Percentiles rank a stretch among this genome's conserved stretches.
Conservation (phyloP, 2,797 vertebrate genomes). For the Enteromius anoplus region DNA sequence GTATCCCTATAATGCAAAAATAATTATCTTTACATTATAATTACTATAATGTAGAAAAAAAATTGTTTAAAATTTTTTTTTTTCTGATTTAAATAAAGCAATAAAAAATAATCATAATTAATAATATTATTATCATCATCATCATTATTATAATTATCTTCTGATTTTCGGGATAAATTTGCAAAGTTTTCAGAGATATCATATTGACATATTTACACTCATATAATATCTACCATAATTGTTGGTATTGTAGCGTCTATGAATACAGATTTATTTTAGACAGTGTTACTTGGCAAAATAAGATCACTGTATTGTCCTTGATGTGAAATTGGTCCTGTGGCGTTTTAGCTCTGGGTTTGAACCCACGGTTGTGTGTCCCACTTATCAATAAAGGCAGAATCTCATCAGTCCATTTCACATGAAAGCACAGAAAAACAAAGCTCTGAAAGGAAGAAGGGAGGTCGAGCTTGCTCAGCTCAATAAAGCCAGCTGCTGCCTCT, state of each 20-base stretch:
- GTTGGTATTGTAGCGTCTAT: neutral
- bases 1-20: neutral
- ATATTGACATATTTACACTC: neutral
- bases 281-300: slow-evolving; percentile 1
- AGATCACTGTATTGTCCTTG: slow-evolving; percentile 17
- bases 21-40: neutral
- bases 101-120: neutral
- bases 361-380: slow-evolving; percentile 47
- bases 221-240: neutral
- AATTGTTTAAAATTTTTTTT: too few species aligned
- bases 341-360: slow-evolving; percentile 32
- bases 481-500: slow-evolving; percentile 58
- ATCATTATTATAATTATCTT: neutral
- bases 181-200: neutral
- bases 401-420: slow-evolving; percentile 62
- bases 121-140: too few species aligned
- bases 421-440: slow-evolving; percentile 64
- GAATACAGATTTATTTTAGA: neutral
- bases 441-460: slow-evolving; percentile 53
- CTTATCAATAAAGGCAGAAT: slow-evolving; percentile 61
- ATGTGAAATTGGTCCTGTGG: slow-evolving; percentile 45
- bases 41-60: neutral
- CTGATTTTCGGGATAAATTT: neutral
- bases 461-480: slow-evolving; percentile 41
- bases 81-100: neutral